Conservation (phyloP, 2,113 vertebrate genomes). For the Neolamprologus sp. region DNA sequence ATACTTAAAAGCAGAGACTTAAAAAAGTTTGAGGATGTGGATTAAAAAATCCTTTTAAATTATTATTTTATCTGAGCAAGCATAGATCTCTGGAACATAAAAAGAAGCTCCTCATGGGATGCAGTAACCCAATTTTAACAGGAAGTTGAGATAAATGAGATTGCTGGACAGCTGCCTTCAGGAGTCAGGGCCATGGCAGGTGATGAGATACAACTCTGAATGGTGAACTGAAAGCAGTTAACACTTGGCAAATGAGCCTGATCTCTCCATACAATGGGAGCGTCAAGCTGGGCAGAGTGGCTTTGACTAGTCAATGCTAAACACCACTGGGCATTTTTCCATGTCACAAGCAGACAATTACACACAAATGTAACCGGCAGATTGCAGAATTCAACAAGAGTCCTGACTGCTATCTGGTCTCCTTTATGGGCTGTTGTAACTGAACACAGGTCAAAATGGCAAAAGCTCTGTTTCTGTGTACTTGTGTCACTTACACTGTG, state of each 20-base stretch:
- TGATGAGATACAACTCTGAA: slow-evolving; percentile 8
- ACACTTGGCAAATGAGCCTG: slow-evolving; percentile 34
- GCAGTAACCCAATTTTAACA: neutral
- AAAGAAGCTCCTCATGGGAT: neutral
- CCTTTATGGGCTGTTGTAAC: neutral
- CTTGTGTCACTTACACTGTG: neutral
- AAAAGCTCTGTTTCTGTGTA: neutral
- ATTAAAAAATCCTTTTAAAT: neutral
- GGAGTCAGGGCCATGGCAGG: neutral
- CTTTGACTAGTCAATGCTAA: slow-evolving; percentile 18
- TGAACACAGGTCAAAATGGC: neutral
- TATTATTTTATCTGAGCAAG: neutral
- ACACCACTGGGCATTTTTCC: neutral
- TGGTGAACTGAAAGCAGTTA: slow-evolving; percentile 36
- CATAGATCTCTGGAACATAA: neutral
- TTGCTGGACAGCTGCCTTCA: neutral
- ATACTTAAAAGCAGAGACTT: neutral
- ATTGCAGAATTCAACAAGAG: slow-evolving; percentile 4
- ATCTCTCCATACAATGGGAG: slow-evolving; percentile 21
- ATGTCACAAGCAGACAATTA: neutral
- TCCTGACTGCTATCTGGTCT: slow-evolving; percentile 3
- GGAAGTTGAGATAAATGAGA: slow-evolving; percentile 22
- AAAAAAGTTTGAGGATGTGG: neutral
- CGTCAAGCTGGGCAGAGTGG: slow-evolving; percentile 2
- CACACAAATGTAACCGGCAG: neutral